A percentile compares a stretch with the other conserved stretches of the same genome.
phyloP scores from a whole-genome alignment of 2,888 invertebrate genomes.

The Blera fallax region DNA sequence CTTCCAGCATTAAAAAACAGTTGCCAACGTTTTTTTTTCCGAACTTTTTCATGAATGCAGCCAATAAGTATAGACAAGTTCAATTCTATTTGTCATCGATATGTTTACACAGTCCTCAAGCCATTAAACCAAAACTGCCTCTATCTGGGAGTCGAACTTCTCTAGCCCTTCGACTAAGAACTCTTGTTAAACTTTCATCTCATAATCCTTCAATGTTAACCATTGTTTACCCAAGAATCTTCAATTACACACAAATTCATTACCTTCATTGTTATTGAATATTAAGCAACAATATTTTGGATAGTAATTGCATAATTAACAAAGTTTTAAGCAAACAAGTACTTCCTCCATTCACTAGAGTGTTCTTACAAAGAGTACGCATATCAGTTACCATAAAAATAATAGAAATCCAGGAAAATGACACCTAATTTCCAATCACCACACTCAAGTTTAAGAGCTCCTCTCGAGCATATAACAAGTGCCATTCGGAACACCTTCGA shows the following conservation, averaged over 20 bases:
- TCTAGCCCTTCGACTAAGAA: not conserved
- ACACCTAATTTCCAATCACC: conserved; percentile 38
- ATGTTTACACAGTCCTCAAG: not conserved
- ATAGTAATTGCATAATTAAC: conserved; percentile 10
- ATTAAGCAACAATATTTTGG: not conserved
- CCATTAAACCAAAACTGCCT: not conserved
- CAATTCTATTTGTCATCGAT: not conserved
- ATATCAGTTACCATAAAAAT: conserved; percentile 18
- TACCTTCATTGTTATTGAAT: conserved; percentile 1
- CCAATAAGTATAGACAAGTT: not conserved
- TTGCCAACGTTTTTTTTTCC: too few relatives aligned
- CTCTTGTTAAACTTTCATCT: not conserved
- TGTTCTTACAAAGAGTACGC: conserved; percentile 9
- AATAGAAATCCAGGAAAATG: conserved; percentile 6
- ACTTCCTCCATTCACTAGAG: conserved; percentile 28
- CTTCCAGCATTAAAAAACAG: too few relatives aligned
- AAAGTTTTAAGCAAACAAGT: conserved; percentile 13
- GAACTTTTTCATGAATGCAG: too few relatives aligned
- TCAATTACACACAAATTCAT: not conserved
- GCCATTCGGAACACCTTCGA: conserved; percentile 29
- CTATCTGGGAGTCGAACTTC: not conserved
- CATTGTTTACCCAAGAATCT: conserved; percentile 1
- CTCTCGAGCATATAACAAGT: conserved; percentile 14
- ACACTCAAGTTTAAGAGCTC: conserved; percentile 5
- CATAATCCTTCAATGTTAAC: conserved; percentile 22